Conservation (phyloP, 2,113 vertebrate species). For the Chinchilla lanigera region DNA sequence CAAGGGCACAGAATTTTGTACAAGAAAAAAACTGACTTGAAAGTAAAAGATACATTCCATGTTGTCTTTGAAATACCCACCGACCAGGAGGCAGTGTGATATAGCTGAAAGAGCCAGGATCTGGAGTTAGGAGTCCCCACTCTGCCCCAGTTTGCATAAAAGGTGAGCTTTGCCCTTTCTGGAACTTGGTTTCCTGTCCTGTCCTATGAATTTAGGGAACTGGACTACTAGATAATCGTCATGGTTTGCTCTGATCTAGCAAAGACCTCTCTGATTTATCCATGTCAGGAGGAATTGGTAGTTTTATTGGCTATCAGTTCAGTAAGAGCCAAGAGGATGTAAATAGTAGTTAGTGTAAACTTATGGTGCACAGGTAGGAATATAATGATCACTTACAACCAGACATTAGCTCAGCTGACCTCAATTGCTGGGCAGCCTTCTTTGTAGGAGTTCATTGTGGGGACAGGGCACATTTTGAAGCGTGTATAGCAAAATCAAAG, state of each 20-base stretch:
- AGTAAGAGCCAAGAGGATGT: neutral
- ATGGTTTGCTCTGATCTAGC: neutral
- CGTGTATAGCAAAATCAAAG: neutral
- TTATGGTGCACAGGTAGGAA: neutral
- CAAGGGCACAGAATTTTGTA: neutral
- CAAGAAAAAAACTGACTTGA: neutral
- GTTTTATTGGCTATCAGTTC: neutral
- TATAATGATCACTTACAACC: neutral
- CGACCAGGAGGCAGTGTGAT: neutral
- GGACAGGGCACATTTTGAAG: neutral
- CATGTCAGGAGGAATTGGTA: neutral
- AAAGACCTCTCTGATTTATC: neutral
- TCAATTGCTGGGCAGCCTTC: neutral
- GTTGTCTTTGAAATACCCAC: neutral
- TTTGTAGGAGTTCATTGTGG: neutral
- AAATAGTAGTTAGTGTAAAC: neutral
- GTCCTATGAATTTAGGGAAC: neutral
- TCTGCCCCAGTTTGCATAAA: neutral
- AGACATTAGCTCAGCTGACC: neutral
- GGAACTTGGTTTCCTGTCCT: neutral
- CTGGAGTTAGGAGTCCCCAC: neutral
- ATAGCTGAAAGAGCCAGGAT: neutral
- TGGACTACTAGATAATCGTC: neutral
- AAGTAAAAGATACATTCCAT: neutral
- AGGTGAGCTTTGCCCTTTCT: neutral